Evolutionary conservation across 2,888 invertebrate species (phyloP), one percentile per base, ranked within the genome.

Genomic region (Microctonus brassicae): DNA sequence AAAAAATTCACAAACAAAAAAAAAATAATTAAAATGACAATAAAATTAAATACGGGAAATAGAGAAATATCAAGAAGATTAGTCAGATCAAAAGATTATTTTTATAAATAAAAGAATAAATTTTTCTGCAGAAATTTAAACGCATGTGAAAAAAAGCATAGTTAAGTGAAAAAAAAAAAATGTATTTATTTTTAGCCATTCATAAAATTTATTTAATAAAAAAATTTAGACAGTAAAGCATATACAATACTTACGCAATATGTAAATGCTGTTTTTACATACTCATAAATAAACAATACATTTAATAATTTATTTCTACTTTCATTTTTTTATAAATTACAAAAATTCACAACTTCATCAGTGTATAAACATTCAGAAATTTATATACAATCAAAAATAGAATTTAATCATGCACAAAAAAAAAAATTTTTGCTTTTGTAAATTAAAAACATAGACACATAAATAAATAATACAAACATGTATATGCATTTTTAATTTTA

Each of bases 161-260:
- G 34, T 33, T 4, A n/a, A 65, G 65, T 68, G n/a, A 68, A 61
- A 60, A 67, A 39, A 67, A 39, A 71, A 57, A 24, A 22, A 33
- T 20, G 29, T 57, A 26, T 33, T 47, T 63, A 62, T n/a, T n/a
- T n/a, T n/a, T n/a, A n/a, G n/a, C n/a, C n/a, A n/a, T n/a, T n/a
- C n/a, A n/a, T n/a, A n/a, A n/a, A n/a, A n/a, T n/a, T n/a, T n/a
- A n/a, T n/a, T n/a, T n/a, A n/a, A 39, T n/a, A 39, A 39, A 39
- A 39, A 11, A 9, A 39, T 39, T 13, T 10, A 52, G 24, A 53
- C 42, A 20, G 57, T 42, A 47, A 65, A 57, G 71, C 67, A 55
- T 62, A 61, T 42, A 42, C 47, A 47, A 47, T 29, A 62, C 67
- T 66, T 39, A 67, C 47, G 47, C 47, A 70, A 60, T 70, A 65